These are phyloP conservation scores for Dynastes tityus DNA, from an alignment of 2,888 invertebrate genomes.

Conservation along the genomic window DNA sequence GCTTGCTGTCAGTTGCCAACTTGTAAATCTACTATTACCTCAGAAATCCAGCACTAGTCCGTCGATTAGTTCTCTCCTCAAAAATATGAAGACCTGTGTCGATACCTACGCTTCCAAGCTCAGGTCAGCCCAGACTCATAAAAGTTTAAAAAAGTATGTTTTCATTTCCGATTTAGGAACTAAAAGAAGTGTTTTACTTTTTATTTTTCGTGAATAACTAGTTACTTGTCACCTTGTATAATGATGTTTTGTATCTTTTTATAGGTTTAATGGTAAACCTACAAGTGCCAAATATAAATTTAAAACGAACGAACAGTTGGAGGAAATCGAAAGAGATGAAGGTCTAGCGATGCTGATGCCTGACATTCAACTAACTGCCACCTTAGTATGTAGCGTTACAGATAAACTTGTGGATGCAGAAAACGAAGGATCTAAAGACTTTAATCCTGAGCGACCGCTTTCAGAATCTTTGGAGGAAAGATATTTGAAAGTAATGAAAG, in stretches of 20 bases:
- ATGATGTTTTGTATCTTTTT: slow-evolving; percentile 49
- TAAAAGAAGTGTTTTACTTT: neutral
- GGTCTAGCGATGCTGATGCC: slow-evolving; percentile 91
- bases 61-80: slow-evolving; percentile 84
- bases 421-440: slow-evolving; percentile 61
- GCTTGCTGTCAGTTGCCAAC: slow-evolving; percentile 76
- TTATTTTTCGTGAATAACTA: neutral
- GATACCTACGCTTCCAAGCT: slow-evolving; percentile 92
- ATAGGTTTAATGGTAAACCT: slow-evolving; percentile 62
- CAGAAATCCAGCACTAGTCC: slow-evolving; percentile 69
- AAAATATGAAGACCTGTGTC: slow-evolving; percentile 92
- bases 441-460: slow-evolving; percentile 71
- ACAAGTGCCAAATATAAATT: slow-evolving; percentile 60
- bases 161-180: slow-evolving; percentile 44
- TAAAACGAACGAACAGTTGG: slow-evolving; percentile 66
- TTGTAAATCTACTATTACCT: slow-evolving; percentile 78
- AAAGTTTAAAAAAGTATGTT: slow-evolving; percentile 57
- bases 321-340: slow-evolving; percentile 89
- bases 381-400: slow-evolving; percentile 72
- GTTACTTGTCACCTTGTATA: neutral
- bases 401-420: slow-evolving; percentile 67
- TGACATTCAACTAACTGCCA: slow-evolving; percentile 86
- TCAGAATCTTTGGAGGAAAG: slow-evolving; percentile 79
- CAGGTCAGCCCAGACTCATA: slow-evolving; percentile 73
- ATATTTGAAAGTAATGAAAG: slow-evolving; percentile 91